These are phyloP conservation scores for Lates calcarifer DNA, from an alignment of 2,113 vertebrate species.

Conservation along the genomic window DNA sequence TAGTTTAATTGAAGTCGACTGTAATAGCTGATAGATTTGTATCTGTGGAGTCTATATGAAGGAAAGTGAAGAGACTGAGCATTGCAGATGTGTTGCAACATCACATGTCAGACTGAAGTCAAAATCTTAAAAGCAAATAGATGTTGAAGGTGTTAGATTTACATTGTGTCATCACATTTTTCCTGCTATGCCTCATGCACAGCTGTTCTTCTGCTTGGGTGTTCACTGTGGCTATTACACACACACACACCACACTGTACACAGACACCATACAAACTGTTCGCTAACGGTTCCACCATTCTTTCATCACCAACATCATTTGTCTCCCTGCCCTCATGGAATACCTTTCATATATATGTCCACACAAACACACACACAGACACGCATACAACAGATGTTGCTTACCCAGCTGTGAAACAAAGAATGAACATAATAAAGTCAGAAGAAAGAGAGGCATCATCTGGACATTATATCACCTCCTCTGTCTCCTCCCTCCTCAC, in stretches of 20 bases:
- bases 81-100: neutral
- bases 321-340: constrained; percentile 12
- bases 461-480: neutral
- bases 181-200: constrained; percentile 49
- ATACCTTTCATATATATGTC: neutral
- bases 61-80: neutral
- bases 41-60: neutral
- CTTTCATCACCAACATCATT: constrained; percentile 31
- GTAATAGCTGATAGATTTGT: neutral
- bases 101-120: neutral
- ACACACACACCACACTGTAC: neutral
- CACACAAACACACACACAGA: neutral
- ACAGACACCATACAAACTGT: constrained; percentile 11
- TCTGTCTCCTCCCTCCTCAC: neutral
- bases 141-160: constrained; percentile 41
- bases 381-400: constrained; percentile 12
- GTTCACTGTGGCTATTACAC: constrained; percentile 12
- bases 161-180: constrained; percentile 60
- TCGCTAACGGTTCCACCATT: neutral
- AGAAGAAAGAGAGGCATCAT: neutral
- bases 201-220: constrained; percentile 46
- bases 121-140: neutral
- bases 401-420: neutral
- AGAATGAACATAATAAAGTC: neutral
- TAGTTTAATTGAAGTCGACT: neutral